Evolutionary conservation across 2,113 vertebrate genomes (phyloP), one percentile per base, ranked within the genome.

Genomic region (Actinemys pallida): DNA sequence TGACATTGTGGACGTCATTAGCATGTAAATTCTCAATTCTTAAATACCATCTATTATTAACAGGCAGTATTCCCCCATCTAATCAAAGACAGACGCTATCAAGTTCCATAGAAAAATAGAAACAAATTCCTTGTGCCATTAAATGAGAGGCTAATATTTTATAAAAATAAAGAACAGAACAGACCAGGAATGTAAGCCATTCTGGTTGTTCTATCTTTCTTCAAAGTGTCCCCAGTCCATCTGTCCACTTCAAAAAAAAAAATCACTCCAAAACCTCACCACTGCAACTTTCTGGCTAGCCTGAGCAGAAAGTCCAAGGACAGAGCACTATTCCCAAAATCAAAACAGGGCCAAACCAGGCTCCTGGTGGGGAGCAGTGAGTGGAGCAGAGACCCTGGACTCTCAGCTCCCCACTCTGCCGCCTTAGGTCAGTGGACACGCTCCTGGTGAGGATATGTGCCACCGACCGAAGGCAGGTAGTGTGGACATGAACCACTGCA

Each of bases 21-120:
- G 79, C 86, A 96, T 97, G 89, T 19, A 96, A 94, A 95, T 93
- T 86, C 89, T 87, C 92, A 87, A 83, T 90, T 96, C 85, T 76
- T 94, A 96, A 96, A 96, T 93, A 94, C 87, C 85, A 94, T 95
- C 86, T 93, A 96, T 96, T 97, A 97, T 96, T 95, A 96, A 96
- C 92, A 90, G 86, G 42, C 86, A 95, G 75, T 94, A 94, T 86
- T 95, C 72, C 84, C 84, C 89, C 88, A 93, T 89, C 93, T 96
- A 96, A 96, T 97, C 91, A 97, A 96, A 97, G 96, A 94, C 84
- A 79, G 96, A 91, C 83, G 47, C 53, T 92, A 72, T 97, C 92
- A 96, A 90, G 86, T 96, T 98, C 81, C 87, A 90, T 2, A 94
- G 87, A 47, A 89, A 90, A 96, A 86, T 39, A 47, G 7, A 31